phyloP scores from a whole-genome alignment of 2,113 vertebrate species.

The Trachemys scripta region DNA sequence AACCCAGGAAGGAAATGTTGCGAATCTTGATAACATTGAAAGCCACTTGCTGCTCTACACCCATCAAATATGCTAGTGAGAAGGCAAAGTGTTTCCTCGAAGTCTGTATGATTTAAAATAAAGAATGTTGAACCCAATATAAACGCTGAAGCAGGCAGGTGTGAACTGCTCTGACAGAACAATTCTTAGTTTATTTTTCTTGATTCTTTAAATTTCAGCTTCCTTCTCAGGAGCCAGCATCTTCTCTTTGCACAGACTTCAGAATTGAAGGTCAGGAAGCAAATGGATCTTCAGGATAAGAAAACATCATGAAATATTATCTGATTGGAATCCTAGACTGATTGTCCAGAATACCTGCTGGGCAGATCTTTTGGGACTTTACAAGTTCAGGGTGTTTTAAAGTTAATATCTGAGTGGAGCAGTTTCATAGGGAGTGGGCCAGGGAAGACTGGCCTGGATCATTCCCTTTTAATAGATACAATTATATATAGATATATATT shows the following conservation, averaged over 20 bases:
- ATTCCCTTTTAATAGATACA: constrained; percentile 66
- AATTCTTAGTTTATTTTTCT: background rate
- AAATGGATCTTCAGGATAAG: constrained; percentile 67
- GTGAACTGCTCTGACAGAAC: background rate
- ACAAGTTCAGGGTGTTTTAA: constrained; percentile 32
- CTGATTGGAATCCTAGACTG: constrained; percentile 54
- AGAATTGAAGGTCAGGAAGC: constrained; percentile 53
- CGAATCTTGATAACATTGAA: background rate
- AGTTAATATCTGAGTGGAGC: constrained; percentile 57
- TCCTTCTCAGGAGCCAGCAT: constrained; percentile 69
- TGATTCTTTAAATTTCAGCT: constrained; percentile 55
- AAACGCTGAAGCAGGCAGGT: background rate
- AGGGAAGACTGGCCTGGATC: constrained; percentile 54
- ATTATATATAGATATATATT: constrained; percentile 42
- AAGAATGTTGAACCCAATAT: background rate
- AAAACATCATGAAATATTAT: constrained; percentile 4
- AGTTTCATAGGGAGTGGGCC: constrained; percentile 55
- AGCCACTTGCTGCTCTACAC: background rate
- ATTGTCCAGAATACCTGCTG: constrained; percentile 57
- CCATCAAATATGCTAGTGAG: background rate
- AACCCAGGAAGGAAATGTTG: background rate
- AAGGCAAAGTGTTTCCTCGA: background rate
- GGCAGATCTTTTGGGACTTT: constrained; percentile 59
- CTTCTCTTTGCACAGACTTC: constrained; percentile 60
- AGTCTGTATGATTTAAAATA: fast-evolving